Evolutionary conservation across 2,888 invertebrate genomes (phyloP), one percentile per base, ranked within the genome.

Genomic region (Orgyia antiqua): DNA sequence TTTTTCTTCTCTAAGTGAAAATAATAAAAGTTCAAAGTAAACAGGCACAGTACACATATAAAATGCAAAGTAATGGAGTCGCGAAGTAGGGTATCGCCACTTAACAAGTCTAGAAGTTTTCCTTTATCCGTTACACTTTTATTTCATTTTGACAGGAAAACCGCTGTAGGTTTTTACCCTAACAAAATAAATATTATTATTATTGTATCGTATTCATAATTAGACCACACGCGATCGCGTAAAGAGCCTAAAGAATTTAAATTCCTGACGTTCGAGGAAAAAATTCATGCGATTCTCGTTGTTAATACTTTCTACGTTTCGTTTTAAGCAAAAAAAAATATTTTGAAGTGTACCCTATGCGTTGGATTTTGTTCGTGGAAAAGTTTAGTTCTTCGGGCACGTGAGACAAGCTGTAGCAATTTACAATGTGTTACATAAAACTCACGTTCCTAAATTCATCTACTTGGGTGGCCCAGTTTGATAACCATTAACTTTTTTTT

Each of bases 181-280:
- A 40, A 37, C 11, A 24, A 34, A 51, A 59, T 59, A 65, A 66
- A 65, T 39, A 41, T 57, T 59, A 61, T 57, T 54, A 58, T 55
- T 56, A 62, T 62, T 66, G 60, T 61, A 53, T 61, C 54, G 66
- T 69, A 69, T 68, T 79, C 76, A 77, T 75, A 77, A 80, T 80
- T 71, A 83, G 84, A 83, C 83, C 84, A 83, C 84, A 84, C 84
- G 80, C 83, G 76, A 82, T 69, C 71, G 72, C 39, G 63, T 58
- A 77, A 72, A 62, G 63, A 72, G 70, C 56, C 59, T 55, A 63
- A 73, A 69, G 76, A 78, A 83, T 83, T 80, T 78, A 70, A 80
- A 83, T 79, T 77, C 73, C 68, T 55, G 57, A 54, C 54, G 57
- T 80, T 80, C 74, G 66, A 49, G 69, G 79, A 78, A 84, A 71